Evolutionary conservation across 1,140 invertebrate species (phyloP), one percentile per base, ranked within the genome.

Genomic region (Stegodyphus dumicola): DNA sequence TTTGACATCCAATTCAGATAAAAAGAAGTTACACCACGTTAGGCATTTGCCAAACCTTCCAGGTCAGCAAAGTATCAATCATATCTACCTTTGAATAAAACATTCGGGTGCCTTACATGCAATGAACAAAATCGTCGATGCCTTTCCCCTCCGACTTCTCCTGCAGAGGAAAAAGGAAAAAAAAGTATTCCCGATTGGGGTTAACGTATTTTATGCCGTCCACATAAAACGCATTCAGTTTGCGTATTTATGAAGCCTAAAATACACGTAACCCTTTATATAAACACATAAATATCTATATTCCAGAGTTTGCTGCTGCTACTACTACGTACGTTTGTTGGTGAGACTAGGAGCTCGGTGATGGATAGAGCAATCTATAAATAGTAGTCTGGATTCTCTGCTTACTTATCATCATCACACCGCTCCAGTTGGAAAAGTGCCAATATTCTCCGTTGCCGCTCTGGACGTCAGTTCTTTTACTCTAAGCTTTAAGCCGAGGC

Each of bases 201-300:
- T 69, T 80, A 80, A 73, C 78, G 78, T 49, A 52, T 80, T 80
- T 80, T 73, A 80, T 80, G 71, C 78, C 18, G 17, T 11, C 67
- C 78, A 71, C 78, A 80, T 70, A 69, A 56, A 70, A 70, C 65
- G 65, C 51, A 70, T 71, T 73, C 67, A 71, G 54, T 65, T 81
- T 81, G 73, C 17, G 54, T 73, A 81, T 81, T 73, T 81, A 81
- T 73, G 56, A 73, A 73, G 56, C 69, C 54, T 11, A 64, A 81
- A 79, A 17, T 79, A 81, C 78, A 81, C 78, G 69, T 81, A 81
- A 73, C 53, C 69, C 17, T 81, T 81, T 81, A 71, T 81, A 71
- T 81, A 81, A 81, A 81, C 78, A 81, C 78, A 73, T 64, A 81
- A 81, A 81, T 81, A 81, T 81, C 69, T 81, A 60, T 81, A 81